Base-by-base conservation (phyloP, 1,140 invertebrate species). In the Microplitis mediator region DNA sequence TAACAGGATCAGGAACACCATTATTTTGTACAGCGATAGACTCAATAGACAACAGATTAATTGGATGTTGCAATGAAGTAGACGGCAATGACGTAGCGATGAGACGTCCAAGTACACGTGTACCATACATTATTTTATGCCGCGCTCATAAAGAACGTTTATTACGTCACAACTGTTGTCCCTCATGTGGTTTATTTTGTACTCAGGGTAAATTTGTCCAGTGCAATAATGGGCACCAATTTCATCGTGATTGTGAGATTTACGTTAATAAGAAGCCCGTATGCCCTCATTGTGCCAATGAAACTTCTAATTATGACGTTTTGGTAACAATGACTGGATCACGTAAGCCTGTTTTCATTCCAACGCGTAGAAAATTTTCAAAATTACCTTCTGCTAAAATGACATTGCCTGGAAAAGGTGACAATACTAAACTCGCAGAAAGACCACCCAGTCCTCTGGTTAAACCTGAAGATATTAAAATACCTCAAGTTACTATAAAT, bases 121-220 rank as follows among this genome's bases (percentile, higher is more conserved):
- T 96, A 63, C 95, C 95, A 36, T 97, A 93, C 84, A 91, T 94
- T 80, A 91, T 95, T n/a, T 86, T 95, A 2, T 98, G 96, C 85
- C 90, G 92, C 52, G 89, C 92, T 79, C 96, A 98, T 84, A 89
- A 91, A 74, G 90, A 92, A 77, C 89, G 95, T 71, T 83, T 98
- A 34, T 83, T 90, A 5, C 83, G 91, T 35, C 96, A 98, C 83
- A 95, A 96, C 80, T 96, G 95, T 82, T 98, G 96, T 82, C 93
- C 95, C 0, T 91, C 92, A 0, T 98, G 96, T 85, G 96, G 96
- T 4, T 87, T 95, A 14, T 98, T 97, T 84, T 98, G 96, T 81
- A 94, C 95, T 35, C 95, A 97, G 90, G 96, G 94, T 34, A 89
- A 89, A 73, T 94, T 94, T 85, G 89, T 92, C 56, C 91, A 93